Conservation (phyloP, 1,140 invertebrate species). For the Tenebrio molitor region DNA sequence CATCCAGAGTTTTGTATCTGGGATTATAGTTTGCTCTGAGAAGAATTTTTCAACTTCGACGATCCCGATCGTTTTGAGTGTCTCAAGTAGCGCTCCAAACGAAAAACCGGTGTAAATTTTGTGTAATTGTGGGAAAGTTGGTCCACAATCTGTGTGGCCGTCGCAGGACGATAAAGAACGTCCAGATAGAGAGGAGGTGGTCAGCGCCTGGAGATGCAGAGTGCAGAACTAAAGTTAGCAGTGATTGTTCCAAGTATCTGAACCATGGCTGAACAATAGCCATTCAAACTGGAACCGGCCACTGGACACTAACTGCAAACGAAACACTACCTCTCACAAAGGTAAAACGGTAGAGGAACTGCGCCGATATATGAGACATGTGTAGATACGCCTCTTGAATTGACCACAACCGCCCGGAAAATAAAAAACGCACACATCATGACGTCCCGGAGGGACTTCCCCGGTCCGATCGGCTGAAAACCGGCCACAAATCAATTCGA, state of each 20-base stretch:
- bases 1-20: too few species aligned
- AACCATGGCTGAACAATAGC: slow-evolving; percentile 57
- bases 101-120: not conserved
- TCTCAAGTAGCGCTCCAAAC: too few species aligned
- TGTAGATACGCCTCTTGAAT: slow-evolving; percentile 47
- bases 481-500: too few species aligned
- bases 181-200: slow-evolving; percentile 40
- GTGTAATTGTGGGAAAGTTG: slow-evolving; percentile 4
- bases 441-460: not conserved
- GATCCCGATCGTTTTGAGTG: too few species aligned
- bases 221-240: slow-evolving; percentile 58
- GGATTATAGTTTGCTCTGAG: too few species aligned
- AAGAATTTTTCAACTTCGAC: too few species aligned
- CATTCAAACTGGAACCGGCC: slow-evolving; percentile 55
- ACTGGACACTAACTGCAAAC: slow-evolving; percentile 48
- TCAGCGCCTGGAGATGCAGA: slow-evolving; percentile 54
- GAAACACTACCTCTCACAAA: slow-evolving; percentile 43
- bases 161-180: slow-evolving; percentile 19
- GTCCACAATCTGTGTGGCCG: slow-evolving; percentile 23
- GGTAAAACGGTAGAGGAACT: slow-evolving; percentile 44
- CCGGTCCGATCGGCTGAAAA: too few species aligned
- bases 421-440: not conserved
- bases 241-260: slow-evolving; percentile 58
- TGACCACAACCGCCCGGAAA: slow-evolving; percentile 15
- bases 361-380: slow-evolving; percentile 46